Conservation (phyloP, 2,888 invertebrate genomes). For the Lucinisca nassula region DNA sequence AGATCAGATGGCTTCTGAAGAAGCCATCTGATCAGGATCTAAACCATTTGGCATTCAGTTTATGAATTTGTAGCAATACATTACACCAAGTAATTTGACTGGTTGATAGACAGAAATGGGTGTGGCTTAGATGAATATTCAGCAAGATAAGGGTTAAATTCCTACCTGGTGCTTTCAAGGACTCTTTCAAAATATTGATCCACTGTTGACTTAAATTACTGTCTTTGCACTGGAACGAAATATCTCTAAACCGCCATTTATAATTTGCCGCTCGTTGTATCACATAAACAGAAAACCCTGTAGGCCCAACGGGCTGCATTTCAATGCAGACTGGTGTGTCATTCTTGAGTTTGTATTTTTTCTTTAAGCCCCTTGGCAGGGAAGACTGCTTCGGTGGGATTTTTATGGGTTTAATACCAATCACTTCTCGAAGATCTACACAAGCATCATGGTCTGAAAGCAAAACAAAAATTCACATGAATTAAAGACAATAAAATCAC, state of each 20-base stretch:
- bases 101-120: too few species aligned
- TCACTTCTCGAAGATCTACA: slow-evolving; percentile 68
- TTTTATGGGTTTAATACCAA: slow-evolving; percentile 65
- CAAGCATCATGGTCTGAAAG: slow-evolving; percentile 55
- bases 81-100: too few species aligned
- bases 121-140: too few species aligned
- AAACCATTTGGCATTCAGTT: too few species aligned
- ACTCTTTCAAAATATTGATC: slow-evolving; percentile 84
- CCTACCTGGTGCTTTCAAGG: slow-evolving; percentile 84
- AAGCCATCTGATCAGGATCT: too few species aligned
- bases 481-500: too few species aligned
- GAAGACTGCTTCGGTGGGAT: slow-evolving; percentile 62
- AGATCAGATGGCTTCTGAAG: too few species aligned
- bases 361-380: slow-evolving; percentile 34
- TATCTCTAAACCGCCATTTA: slow-evolving; percentile 82
- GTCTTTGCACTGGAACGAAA: slow-evolving; percentile 83
- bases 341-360: slow-evolving; percentile 64
- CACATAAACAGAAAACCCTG: slow-evolving; percentile 81
- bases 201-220: slow-evolving; percentile 85
- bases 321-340: slow-evolving; percentile 76
- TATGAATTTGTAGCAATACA: too few species aligned
- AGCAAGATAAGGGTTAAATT: too few species aligned
- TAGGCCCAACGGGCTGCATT: slow-evolving; percentile 77
- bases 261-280: slow-evolving; percentile 79
- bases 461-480: too few species aligned